Conservation (phyloP, 1,140 invertebrate genomes). For the Battus philenor region DNA sequence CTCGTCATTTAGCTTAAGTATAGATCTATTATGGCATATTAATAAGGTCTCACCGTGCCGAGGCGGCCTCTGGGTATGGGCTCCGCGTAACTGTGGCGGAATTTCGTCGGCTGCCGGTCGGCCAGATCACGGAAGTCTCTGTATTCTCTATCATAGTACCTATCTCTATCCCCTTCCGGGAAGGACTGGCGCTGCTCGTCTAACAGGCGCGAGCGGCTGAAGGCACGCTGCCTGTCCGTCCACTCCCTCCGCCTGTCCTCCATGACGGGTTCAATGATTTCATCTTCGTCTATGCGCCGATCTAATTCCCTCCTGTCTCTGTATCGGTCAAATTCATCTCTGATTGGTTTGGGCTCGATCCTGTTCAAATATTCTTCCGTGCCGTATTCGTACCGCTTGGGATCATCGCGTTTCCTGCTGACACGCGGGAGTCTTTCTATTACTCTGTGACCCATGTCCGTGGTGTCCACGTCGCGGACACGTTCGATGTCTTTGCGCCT, state of each 20-base stretch:
- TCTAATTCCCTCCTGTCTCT: slow-evolving; percentile 56
- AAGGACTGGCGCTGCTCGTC: slow-evolving; percentile 64
- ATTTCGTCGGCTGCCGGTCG: slow-evolving; percentile 63
- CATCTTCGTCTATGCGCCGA: slow-evolving; percentile 65
- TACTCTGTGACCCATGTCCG: slow-evolving; percentile 48
- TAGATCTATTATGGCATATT: slow-evolving; percentile 64
- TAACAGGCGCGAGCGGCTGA: slow-evolving; percentile 62
- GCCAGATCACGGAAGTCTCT: slow-evolving; percentile 61
- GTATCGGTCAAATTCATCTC: slow-evolving; percentile 56
- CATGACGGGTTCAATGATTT: slow-evolving; percentile 67
- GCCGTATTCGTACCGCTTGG: slow-evolving; percentile 58
- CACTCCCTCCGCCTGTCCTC: slow-evolving; percentile 62
- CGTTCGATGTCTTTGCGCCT: slow-evolving; percentile 56
- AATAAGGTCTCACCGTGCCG: slow-evolving; percentile 69
- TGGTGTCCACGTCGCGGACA: slow-evolving; percentile 36
- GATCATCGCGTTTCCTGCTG: slow-evolving; percentile 56
- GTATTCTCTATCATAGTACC: slow-evolving; percentile 63
- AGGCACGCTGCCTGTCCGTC: slow-evolving; percentile 61
- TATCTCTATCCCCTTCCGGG: slow-evolving; percentile 59
- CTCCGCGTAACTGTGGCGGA: slow-evolving; percentile 72
- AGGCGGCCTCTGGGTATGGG: slow-evolving; percentile 68
- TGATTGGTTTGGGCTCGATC: slow-evolving; percentile 53
- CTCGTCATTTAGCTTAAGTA: slow-evolving; percentile 19
- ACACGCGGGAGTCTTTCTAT: slow-evolving; percentile 65
- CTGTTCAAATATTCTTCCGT: slow-evolving; percentile 61